Conservation (phyloP, 2,888 invertebrate genomes). For the Drosophila bunnanda region DNA sequence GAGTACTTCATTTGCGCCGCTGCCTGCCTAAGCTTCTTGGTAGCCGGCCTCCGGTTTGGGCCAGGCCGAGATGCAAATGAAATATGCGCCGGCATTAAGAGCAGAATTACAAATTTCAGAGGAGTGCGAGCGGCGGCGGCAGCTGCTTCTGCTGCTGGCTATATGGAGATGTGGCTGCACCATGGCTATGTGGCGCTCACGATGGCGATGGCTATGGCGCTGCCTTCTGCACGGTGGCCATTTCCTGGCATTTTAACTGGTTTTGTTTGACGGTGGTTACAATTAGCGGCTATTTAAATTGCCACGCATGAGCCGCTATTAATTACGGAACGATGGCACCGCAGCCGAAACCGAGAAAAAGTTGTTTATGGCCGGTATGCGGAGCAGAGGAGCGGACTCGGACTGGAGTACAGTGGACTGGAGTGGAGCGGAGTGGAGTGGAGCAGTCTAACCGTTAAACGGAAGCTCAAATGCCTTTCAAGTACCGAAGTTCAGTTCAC, state of each 20-base stretch:
- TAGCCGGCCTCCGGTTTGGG: conserved; percentile 17
- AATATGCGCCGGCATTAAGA: conserved; percentile 64
- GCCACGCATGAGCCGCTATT: conserved; percentile 71
- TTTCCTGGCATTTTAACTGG: conserved; percentile 64
- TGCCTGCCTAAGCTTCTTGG: conserved; percentile 37
- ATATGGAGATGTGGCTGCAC: conserved; percentile 13
- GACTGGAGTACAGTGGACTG: background rate
- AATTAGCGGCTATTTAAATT: conserved; percentile 73
- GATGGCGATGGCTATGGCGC: conserved; percentile 33
- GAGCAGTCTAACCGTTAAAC: conserved; percentile 58
- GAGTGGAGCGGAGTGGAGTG: conserved; percentile 4
- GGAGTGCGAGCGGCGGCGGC: conserved; percentile 47
- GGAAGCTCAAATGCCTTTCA: conserved; percentile 54
- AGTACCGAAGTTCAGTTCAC: conserved; percentile 41
- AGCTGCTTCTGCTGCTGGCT: conserved; percentile 34
- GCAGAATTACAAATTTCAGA: conserved; percentile 63
- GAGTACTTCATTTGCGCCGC: conserved; percentile 37
- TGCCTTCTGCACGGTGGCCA: conserved; percentile 53
- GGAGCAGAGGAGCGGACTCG: conserved; percentile 11
- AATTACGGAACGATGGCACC: conserved; percentile 65
- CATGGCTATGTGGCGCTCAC: conserved; percentile 26
- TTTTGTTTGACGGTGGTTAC: conserved; percentile 64
- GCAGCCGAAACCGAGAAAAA: conserved; percentile 52
- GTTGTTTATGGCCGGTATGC: conserved; percentile 53
- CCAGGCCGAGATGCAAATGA: conserved; percentile 59